Evolutionary conservation across 2,797 vertebrate species (phyloP).

Genomic region (Ctenosaura bakeri): DNA sequence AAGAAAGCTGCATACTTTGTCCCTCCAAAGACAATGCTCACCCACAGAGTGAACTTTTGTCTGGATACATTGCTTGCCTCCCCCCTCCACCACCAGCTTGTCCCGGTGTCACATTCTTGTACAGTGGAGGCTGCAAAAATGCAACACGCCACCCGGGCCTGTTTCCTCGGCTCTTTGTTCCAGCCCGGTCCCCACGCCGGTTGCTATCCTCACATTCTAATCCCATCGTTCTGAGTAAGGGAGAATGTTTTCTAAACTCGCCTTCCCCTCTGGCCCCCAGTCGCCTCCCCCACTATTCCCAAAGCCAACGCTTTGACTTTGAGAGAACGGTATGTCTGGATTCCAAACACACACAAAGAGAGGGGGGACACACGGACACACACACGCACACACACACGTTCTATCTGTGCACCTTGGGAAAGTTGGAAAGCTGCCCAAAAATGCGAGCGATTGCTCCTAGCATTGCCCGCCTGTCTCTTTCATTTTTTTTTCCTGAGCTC

Average conservation of each 20-base stretch:
- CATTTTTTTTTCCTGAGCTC: slow-evolving; percentile 16
- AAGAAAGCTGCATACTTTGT: background rate
- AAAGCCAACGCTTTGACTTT: background rate
- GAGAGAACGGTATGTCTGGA: slow-evolving; percentile 14
- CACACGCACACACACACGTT: background rate
- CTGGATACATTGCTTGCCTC: background rate
- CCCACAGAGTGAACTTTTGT: background rate
- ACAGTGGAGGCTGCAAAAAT: background rate
- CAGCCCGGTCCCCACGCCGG: slow-evolving; percentile 9
- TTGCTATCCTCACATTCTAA: slow-evolving; percentile 15
- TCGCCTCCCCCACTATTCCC: slow-evolving; percentile 19
- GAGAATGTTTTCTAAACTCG: slow-evolving; percentile 32
- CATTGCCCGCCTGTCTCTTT: background rate
- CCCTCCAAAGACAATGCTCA: no score
- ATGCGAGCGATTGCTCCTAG: background rate
- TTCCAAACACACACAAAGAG: background rate
- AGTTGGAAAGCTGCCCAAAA: background rate
- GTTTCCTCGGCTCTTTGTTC: slow-evolving; percentile 9
- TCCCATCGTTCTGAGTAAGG: slow-evolving; percentile 5
- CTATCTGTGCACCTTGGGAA: background rate
- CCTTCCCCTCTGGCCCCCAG: slow-evolving; percentile 16
- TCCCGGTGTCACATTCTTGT: background rate
- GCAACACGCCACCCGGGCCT: background rate
- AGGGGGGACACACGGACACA: no score
- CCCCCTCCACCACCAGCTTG: background rate